Percentiles rank a stretch among this genome's conserved stretches.
Conservation (phyloP, 2,888 invertebrate species). For the Erebia ligea region DNA sequence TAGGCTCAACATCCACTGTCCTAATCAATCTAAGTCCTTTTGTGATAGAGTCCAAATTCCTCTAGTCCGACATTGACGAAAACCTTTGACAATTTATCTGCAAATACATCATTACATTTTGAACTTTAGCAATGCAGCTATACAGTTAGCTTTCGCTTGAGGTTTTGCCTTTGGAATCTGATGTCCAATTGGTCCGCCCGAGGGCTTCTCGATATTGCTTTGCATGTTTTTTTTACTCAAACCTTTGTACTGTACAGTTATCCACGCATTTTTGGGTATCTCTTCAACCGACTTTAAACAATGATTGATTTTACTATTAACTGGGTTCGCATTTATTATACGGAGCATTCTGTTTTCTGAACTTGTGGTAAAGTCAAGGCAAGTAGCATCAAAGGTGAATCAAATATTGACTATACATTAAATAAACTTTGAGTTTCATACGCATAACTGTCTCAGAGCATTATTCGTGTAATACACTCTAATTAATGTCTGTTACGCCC, state of each 20-base stretch:
- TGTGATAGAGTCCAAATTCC: slow-evolving; percentile 30
- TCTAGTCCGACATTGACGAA: slow-evolving; percentile 19
- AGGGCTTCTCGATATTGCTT: slow-evolving; percentile 64
- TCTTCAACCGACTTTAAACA: background rate
- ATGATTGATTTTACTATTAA: no score
- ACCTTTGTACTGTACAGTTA: slow-evolving; percentile 53
- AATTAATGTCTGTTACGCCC: no score
- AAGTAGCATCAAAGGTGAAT: no score
- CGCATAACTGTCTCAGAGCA: no score
- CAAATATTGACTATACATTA: no score
- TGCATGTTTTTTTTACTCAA: slow-evolving; percentile 59
- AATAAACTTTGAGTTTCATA: no score
- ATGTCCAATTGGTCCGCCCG: slow-evolving; percentile 54
- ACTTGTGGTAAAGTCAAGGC: no score
- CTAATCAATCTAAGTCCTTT: slow-evolving; percentile 28
- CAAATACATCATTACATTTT: slow-evolving; percentile 1
- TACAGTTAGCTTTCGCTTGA: slow-evolving; percentile 39
- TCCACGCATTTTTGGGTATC: slow-evolving; percentile 32
- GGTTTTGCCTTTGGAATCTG: slow-evolving; percentile 41
- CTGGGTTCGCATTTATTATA: no score
- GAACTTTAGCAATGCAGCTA: background rate
- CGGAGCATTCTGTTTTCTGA: no score
- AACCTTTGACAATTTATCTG: slow-evolving; percentile 28
- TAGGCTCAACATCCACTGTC: slow-evolving; percentile 22
- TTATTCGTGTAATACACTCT: no score